These are phyloP conservation scores for Theristicus caerulescens DNA, from an alignment of 2,113 vertebrate genomes.

Conservation along the genomic window DNA sequence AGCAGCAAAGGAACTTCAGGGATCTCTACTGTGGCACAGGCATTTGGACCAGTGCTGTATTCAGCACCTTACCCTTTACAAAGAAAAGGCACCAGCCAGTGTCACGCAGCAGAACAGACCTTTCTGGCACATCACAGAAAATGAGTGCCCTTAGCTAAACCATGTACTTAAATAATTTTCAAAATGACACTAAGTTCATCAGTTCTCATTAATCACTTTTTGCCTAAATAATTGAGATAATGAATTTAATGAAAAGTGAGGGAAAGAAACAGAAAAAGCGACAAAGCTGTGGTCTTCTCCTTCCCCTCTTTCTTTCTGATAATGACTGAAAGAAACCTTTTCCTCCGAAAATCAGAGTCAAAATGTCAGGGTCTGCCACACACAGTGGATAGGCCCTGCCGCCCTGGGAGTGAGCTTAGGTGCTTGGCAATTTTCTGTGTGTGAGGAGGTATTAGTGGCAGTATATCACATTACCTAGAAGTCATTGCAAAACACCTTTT, in stretches of 20 bases:
- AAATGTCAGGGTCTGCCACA: not conserved
- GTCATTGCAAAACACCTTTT: not conserved
- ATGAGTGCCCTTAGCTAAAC: not conserved
- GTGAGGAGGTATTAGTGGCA: not conserved
- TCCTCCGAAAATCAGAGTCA: not conserved
- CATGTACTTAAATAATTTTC: not conserved
- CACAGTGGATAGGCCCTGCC: not conserved
- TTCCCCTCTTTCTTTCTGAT: not conserved
- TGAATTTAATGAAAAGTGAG: not conserved
- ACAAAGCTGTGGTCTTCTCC: not conserved
- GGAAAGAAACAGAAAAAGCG: not conserved
- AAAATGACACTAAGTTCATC: not conserved
- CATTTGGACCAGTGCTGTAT: not conserved
- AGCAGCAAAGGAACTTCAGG: not conserved
- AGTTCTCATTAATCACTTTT: not conserved
- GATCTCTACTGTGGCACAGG: not conserved
- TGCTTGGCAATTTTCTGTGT: not conserved
- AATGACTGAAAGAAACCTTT: not conserved
- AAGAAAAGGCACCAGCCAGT: not conserved
- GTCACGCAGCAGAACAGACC: not conserved
- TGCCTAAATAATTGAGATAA: not conserved
- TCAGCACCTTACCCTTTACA: not conserved
- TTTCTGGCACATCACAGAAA: not conserved
- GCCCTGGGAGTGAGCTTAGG: not conserved
- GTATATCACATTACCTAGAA: not conserved